phyloP scores from a whole-genome alignment of 1,140 invertebrate species.

The Lucilia sericata region DNA sequence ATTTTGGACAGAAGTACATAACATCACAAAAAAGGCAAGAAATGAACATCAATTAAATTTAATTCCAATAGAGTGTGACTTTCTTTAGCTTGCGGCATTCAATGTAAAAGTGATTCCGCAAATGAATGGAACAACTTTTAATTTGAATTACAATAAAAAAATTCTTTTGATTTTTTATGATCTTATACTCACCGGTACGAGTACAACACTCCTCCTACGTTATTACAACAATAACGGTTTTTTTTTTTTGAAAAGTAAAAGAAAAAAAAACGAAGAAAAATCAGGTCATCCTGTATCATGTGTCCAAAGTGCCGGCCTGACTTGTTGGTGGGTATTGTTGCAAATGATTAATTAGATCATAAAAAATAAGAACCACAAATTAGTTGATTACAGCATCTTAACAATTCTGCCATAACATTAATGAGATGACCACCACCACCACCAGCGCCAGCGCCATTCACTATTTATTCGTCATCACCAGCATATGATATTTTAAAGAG shows the following conservation, averaged over 20 bases:
- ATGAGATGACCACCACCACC: conserved; percentile 38
- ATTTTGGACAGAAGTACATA: not conserved
- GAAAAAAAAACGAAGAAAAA: not conserved
- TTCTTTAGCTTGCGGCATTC: not conserved
- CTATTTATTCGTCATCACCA: not conserved
- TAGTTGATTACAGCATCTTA: conserved; percentile 39
- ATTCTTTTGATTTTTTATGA: conserved; percentile 11
- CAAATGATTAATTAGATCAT: conserved; percentile 40
- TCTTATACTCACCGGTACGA: not conserved
- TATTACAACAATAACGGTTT: not conserved
- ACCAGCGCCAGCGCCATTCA: not conserved
- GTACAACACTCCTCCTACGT: not conserved
- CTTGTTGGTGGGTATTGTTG: not conserved
- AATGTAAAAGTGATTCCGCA: not conserved
- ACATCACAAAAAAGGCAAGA: not conserved
- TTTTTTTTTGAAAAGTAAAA: not conserved
- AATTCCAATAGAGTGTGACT: not conserved
- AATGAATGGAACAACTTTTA: not conserved
- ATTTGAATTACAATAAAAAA: not conserved
- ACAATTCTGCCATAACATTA: conserved; percentile 28
- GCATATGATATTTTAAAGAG: not conserved
- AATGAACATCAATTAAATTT: not conserved
- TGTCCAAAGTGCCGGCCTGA: not conserved
- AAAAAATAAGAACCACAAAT: conserved; percentile 25
- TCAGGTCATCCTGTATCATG: conserved; percentile 26